These are phyloP conservation scores for Drosophila pectinifera DNA, from an alignment of 1,140 invertebrate species.

Conservation along the genomic window DNA sequence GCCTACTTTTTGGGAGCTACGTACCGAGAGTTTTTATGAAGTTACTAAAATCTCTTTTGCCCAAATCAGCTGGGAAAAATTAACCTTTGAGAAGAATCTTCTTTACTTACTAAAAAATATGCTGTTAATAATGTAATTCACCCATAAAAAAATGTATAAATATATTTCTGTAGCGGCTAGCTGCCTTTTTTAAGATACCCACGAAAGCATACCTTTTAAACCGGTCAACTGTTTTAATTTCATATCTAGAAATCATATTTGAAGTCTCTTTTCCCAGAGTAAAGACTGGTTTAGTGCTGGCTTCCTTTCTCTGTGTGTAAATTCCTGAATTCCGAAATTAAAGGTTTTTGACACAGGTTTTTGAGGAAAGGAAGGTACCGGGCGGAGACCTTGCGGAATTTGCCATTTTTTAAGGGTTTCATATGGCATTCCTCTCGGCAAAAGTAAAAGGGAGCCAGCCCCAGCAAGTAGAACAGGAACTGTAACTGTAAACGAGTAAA, in stretches of 20 bases:
- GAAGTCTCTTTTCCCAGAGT: background rate
- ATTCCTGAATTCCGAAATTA: slow-evolving; percentile 3
- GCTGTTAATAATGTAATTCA: too few relatives aligned
- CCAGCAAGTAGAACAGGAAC: slow-evolving; percentile 34
- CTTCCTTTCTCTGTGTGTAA: slow-evolving; percentile 1
- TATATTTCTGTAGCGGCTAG: too few relatives aligned
- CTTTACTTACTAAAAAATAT: background rate
- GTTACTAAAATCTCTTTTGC: background rate
- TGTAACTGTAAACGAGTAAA: slow-evolving; percentile 31
- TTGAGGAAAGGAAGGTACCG: background rate
- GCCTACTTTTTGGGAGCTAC: background rate
- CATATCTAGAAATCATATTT: slow-evolving; percentile 5
- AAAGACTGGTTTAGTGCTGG: slow-evolving; percentile 7
- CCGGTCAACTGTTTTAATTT: slow-evolving; percentile 13
- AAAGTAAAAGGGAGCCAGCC: slow-evolving; percentile 23
- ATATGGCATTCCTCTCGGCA: slow-evolving; percentile 2
- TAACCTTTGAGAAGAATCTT: background rate
- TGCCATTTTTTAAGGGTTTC: slow-evolving; percentile 29
- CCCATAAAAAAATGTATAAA: too few relatives aligned
- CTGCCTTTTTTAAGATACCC: background rate
- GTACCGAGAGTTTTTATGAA: too few relatives aligned
- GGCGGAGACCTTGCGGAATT: slow-evolving; percentile 27
- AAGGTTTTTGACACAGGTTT: background rate
- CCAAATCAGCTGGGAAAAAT: background rate
- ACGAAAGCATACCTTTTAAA: background rate